Percentiles rank a stretch among this genome's conserved stretches.
Conservation (phyloP, 2,888 invertebrate genomes). For the Cephus pygmeus region DNA sequence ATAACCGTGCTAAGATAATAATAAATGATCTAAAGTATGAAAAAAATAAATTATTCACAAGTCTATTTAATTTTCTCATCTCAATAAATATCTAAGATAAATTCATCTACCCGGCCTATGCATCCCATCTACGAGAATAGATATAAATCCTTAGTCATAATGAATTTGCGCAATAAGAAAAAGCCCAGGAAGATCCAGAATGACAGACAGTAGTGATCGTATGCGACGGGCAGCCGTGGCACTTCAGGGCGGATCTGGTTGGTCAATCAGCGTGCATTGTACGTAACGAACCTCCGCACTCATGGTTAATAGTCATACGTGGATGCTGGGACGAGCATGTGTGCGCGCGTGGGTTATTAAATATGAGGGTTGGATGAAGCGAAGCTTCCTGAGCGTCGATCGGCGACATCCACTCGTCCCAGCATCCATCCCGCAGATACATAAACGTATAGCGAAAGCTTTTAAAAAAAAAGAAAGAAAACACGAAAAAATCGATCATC, state of each 20-base stretch:
- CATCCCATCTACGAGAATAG: background rate
- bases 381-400: conserved; percentile 20
- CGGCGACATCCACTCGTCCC: conserved; percentile 10
- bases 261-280: conserved; percentile 58
- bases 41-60: no score
- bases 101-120: background rate
- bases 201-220: background rate
- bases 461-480: background rate
- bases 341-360: conserved; percentile 44
- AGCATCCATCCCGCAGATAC: background rate
- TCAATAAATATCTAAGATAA: conserved; percentile 4
- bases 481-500: background rate
- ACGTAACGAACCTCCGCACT: conserved; percentile 53
- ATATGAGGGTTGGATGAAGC: conserved; percentile 35
- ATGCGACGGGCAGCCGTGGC: conserved; percentile 39
- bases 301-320: conserved; percentile 25
- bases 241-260: conserved; percentile 55
- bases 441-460: background rate
- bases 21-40: background rate
- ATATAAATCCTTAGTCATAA: background rate
- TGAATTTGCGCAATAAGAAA: background rate
- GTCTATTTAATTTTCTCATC: background rate
- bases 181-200: background rate
- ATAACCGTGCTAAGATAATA: background rate
- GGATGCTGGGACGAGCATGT: conserved; percentile 5